These are phyloP conservation scores for Lepidochrysops patricia DNA, from an alignment of 2,888 invertebrate genomes.

Conservation along the genomic window DNA sequence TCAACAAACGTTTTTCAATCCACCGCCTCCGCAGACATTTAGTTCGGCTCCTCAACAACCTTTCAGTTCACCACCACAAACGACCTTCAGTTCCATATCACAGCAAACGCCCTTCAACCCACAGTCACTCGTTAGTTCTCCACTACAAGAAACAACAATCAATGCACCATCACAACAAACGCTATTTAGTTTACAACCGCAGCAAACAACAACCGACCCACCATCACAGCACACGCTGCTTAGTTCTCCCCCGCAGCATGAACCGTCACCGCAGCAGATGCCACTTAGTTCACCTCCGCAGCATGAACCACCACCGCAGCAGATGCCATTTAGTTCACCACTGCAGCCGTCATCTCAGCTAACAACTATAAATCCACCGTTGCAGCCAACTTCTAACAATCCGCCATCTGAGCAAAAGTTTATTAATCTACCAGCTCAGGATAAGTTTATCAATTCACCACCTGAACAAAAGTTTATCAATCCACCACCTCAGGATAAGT, in stretches of 20 bases:
- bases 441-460: neutral
- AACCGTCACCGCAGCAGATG: neutral
- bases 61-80: conserved; percentile 57
- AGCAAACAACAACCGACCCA: neutral
- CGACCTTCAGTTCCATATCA: conserved; percentile 54
- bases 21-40: conserved; percentile 22
- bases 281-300: neutral
- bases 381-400: too few relatives aligned
- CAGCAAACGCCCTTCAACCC: neutral
- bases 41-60: conserved; percentile 49
- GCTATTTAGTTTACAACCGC: neutral
- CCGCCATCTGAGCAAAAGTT: too few relatives aligned
- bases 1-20: neutral
- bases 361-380: too few relatives aligned
- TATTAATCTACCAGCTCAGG: neutral
- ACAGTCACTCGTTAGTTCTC: too few relatives aligned
- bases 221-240: neutral
- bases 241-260: neutral
- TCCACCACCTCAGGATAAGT: too few relatives aligned
- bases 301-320: neutral
- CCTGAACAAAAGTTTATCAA: too few relatives aligned
- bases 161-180: neutral
- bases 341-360: too few relatives aligned
- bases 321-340: neutral
- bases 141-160: neutral